Percentiles rank a stretch among this genome's conserved stretches.
Conservation (phyloP, 2,888 invertebrate species). For the Bibio marci region DNA sequence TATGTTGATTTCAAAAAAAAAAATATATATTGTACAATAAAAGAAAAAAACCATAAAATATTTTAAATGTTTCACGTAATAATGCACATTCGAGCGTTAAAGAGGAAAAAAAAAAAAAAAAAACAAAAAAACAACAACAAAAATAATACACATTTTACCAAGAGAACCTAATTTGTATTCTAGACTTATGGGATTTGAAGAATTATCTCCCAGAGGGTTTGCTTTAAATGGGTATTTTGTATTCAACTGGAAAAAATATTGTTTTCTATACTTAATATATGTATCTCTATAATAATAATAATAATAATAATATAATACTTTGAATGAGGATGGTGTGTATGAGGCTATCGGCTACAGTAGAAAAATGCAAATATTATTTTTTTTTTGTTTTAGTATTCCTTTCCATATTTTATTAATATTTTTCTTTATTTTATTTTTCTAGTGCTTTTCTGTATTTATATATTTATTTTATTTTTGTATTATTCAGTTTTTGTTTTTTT, state of each 20-base stretch:
- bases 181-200: neutral
- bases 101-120: neutral
- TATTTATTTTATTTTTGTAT: neutral
- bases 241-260: slow-evolving; percentile 2
- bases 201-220: neutral
- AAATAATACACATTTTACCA: neutral
- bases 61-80: too few species aligned
- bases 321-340: too few species aligned
- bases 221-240: slow-evolving; percentile 1
- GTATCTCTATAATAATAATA: neutral
- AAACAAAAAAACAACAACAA: neutral
- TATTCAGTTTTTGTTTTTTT: neutral
- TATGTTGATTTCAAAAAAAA: too few species aligned
- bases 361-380: neutral
- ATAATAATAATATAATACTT: too few species aligned
- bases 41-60: too few species aligned
- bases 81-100: neutral
- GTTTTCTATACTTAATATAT: neutral
- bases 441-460: neutral
- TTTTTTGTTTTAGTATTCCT: neutral
- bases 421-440: too few species aligned
- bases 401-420: too few species aligned
- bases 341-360: neutral
- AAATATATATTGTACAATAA: too few species aligned
- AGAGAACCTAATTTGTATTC: neutral